Conservation (phyloP, 2,888 invertebrate genomes). For the Plemyria rubiginata region DNA sequence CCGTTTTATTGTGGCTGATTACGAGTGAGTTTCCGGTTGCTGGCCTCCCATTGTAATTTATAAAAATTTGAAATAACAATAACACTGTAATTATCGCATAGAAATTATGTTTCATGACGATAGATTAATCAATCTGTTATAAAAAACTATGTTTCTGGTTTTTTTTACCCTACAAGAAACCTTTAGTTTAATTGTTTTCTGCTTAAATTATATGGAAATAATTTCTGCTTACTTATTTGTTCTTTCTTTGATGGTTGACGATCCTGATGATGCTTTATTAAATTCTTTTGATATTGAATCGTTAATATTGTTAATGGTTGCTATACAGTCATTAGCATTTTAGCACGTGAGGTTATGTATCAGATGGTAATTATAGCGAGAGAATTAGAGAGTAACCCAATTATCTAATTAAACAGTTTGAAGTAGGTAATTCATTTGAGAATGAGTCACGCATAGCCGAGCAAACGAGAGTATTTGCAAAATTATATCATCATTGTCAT, state of each 20-base stretch:
- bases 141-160: too few species aligned
- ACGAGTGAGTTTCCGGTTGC: conserved; percentile 48
- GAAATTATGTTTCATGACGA: neutral
- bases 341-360: conserved; percentile 16
- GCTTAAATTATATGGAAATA: too few species aligned
- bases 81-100: neutral
- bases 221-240: too few species aligned
- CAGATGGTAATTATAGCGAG: conserved; percentile 23
- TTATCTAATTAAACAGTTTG: conserved; percentile 35
- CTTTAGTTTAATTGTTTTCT: too few species aligned
- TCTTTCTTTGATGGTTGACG: too few species aligned
- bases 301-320: too few species aligned
- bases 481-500: conserved; percentile 33
- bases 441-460: conserved; percentile 35
- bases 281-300: too few species aligned
- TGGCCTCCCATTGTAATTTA: conserved; percentile 50
- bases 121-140: neutral
- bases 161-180: too few species aligned
- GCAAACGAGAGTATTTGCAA: conserved; percentile 31
- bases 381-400: conserved; percentile 40
- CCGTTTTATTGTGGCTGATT: conserved; percentile 63
- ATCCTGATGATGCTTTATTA: too few species aligned
- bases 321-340: neutral
- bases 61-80: conserved; percentile 10
- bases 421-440: conserved; percentile 28